A percentile compares a stretch with the other conserved stretches of the same genome.
Evolutionary conservation across 2,113 vertebrate species (phyloP).

Genomic region (Aplodontia rufa): DNA sequence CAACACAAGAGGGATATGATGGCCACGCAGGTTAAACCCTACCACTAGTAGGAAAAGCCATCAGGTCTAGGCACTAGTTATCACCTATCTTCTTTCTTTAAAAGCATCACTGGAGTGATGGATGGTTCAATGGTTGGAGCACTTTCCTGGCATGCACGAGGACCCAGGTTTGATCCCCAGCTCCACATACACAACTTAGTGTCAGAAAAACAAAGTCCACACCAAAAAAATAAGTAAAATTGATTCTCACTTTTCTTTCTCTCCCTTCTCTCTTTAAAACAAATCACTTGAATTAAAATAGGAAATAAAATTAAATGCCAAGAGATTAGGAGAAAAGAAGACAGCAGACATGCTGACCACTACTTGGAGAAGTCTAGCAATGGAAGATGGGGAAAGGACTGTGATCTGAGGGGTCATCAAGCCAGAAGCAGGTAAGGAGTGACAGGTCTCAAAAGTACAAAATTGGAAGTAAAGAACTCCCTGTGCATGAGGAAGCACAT

Average conservation of each 20-base stretch:
- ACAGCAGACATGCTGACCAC: background rate
- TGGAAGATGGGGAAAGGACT: background rate
- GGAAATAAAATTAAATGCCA: background rate
- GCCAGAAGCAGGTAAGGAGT: background rate
- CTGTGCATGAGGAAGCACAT: no score
- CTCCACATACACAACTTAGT: no score
- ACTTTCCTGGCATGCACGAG: no score
- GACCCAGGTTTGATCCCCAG: no score
- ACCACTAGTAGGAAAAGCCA: background rate
- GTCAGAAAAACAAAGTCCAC: no score
- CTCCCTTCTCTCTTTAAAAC: no score
- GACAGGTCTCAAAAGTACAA: background rate
- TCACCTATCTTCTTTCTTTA: background rate
- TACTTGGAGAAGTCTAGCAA: background rate
- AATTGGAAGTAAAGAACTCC: background rate
- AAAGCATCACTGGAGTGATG: background rate
- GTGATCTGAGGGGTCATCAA: background rate
- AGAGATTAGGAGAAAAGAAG: background rate
- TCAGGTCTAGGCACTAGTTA: background rate
- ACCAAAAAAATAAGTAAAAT: no score
- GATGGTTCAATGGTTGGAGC: no score
- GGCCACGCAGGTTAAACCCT: background rate
- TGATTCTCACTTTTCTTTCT: no score
- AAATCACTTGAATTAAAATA: no score
- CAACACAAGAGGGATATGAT: background rate